These are phyloP conservation scores for Drosophila bunnanda DNA, from an alignment of 2,888 invertebrate species.

Conservation along the genomic window DNA sequence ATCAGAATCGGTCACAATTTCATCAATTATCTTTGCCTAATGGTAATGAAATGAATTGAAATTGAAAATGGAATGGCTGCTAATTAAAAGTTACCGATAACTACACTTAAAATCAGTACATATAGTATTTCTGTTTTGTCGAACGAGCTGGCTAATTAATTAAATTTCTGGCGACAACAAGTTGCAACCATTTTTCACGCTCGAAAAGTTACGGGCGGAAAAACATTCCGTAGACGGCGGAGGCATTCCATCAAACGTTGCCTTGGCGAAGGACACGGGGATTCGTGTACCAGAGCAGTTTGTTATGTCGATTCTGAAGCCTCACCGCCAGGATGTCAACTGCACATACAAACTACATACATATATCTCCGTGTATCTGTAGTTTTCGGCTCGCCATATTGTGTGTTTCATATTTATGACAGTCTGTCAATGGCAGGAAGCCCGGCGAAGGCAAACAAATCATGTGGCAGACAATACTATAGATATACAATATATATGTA, in stretches of 20 bases:
- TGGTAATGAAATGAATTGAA: conserved; percentile 9
- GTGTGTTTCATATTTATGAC: conserved; percentile 68
- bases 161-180: conserved; percentile 47
- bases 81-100: conserved; percentile 19
- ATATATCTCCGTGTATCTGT: conserved; percentile 47
- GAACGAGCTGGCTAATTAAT: conserved; percentile 49
- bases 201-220: conserved; percentile 37
- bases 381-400: conserved; percentile 48
- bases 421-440: conserved; percentile 72
- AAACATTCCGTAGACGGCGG: conserved; percentile 31
- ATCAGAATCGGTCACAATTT: neutral
- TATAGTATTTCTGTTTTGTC: conserved; percentile 1
- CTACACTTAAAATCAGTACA: conserved; percentile 13
- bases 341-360: conserved; percentile 32
- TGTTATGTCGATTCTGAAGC: conserved; percentile 63
- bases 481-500: conserved; percentile 14
- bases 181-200: conserved; percentile 42
- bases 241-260: conserved; percentile 71
- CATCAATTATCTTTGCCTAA: conserved; percentile 8
- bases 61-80: neutral
- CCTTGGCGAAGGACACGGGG: conserved; percentile 60
- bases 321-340: conserved; percentile 24
- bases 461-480: conserved; percentile 35
- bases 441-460: conserved; percentile 43
- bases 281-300: conserved; percentile 54